Base-by-base conservation (phyloP, 2,888 invertebrate species). In the Papilio gigon region DNA sequence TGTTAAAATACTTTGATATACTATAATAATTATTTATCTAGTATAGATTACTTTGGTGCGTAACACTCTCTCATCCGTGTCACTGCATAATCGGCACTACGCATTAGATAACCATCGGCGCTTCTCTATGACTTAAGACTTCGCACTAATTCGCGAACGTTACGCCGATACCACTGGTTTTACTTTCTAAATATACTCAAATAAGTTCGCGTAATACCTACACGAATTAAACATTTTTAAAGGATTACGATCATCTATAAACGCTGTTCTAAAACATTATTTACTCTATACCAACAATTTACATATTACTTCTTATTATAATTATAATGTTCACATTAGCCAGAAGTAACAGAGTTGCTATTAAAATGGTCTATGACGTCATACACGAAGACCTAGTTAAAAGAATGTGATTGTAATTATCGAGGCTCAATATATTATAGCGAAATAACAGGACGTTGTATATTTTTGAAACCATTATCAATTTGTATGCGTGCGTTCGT, bases 81-180 rank as follows among this genome's bases (percentile, higher is more conserved):
- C 81, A 83, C 80, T 77, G 79, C 78, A 77, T 75, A 78, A 82
- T 80, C 75, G 74, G 22, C 14, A 64, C 44, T 50, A 20, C 17
- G 72, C 72, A 82, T 88, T 88, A 84, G 82, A 84, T 88, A 87
- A 84, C 76, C 78, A 71, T 77, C 76, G 72, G 71, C 75, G 74
- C 77, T 81, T 83, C 80, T 79, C 78, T 78, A 78, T 76, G 71
- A 74, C 68, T 77, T 78, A 75, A 73, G 74, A 77, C 73, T 80
- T 84, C 82, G 80, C 85, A 84, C 83, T 80, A 77, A 80, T 83
- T 84, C 79, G 80, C 81, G 74, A 77, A 75, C 75, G 73, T 77
- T 82, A 81, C 80, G 80, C 81, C 77, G 75, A 78, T 81, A 78
- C 77, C 77, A 78, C 82, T 75, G 79, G 78, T 72, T 76, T 73